Evolutionary conservation across 2,113 vertebrate species (phyloP).

Genomic region (Sapayoa aenigma): DNA sequence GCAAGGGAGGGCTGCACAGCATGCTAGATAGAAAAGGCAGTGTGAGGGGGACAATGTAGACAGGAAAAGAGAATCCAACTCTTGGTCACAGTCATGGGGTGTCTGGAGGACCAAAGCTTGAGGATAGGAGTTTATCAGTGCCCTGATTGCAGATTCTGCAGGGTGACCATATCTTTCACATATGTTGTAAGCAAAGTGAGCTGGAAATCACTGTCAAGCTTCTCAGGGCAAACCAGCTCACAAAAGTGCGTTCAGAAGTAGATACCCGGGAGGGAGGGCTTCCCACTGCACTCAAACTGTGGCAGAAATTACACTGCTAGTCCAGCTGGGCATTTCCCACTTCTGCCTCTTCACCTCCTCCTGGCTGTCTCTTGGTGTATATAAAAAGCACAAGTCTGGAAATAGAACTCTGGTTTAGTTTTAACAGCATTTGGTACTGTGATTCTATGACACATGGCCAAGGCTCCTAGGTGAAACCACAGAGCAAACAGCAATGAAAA

Average conservation of each 20-base stretch:
- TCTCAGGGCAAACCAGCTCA: not conserved
- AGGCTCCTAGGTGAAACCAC: not conserved
- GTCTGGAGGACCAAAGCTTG: not conserved
- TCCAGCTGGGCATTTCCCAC: not conserved
- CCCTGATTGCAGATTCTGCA: not conserved
- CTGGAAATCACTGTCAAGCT: not conserved
- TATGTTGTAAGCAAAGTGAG: not conserved
- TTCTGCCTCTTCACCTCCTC: not conserved
- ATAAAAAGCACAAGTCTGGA: not conserved
- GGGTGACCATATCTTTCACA: not conserved
- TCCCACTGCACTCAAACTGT: not conserved
- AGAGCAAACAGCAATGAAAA: not conserved
- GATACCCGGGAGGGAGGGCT: not conserved
- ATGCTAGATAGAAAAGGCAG: not conserved
- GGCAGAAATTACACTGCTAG: not conserved
- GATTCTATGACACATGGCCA: not conserved
- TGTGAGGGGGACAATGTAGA: fast-evolving
- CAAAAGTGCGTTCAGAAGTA: not conserved
- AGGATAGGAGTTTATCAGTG: not conserved
- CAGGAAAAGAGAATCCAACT: not conserved
- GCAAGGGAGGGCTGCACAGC: not conserved
- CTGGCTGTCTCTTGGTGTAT: not conserved
- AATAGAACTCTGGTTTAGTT: not conserved
- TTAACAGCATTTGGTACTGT: not conserved
- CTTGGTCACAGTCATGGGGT: not conserved